Conservation (phyloP, 2,888 invertebrate species). For the Cantharis nigra region DNA sequence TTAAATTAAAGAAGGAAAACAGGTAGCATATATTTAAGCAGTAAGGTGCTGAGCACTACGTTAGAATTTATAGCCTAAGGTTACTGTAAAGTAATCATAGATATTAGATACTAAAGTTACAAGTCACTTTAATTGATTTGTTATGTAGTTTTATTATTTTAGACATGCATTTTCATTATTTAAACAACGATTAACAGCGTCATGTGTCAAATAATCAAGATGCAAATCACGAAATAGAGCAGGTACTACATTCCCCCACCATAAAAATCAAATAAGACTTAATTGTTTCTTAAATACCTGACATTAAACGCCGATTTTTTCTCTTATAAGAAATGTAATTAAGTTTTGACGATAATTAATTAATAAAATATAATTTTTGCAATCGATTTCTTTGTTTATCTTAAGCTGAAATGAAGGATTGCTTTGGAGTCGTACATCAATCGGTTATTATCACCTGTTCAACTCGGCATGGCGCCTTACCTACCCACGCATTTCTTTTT, state of each 20-base stretch:
- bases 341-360: background rate
- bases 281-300: background rate
- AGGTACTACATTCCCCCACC: background rate
- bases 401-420: conserved; percentile 41
- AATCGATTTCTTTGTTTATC: background rate
- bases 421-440: conserved; percentile 44
- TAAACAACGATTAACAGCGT: background rate
- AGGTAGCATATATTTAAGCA: background rate
- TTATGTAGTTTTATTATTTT: background rate
- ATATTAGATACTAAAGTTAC: background rate
- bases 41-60: background rate
- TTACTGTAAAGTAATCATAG: background rate
- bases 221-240: background rate
- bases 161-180: background rate
- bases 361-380: background rate
- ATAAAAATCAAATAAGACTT: background rate
- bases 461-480: conserved; percentile 48
- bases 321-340: background rate
- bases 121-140: background rate
- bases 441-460: conserved; percentile 52
- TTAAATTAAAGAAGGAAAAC: background rate
- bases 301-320: background rate
- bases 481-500: conserved; percentile 46
- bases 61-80: background rate
- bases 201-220: background rate